Percentiles rank a stretch among this genome's conserved stretches.
Evolutionary conservation across 2,888 invertebrate genomes (phyloP).

Genomic region (Philereme vetulata): DNA sequence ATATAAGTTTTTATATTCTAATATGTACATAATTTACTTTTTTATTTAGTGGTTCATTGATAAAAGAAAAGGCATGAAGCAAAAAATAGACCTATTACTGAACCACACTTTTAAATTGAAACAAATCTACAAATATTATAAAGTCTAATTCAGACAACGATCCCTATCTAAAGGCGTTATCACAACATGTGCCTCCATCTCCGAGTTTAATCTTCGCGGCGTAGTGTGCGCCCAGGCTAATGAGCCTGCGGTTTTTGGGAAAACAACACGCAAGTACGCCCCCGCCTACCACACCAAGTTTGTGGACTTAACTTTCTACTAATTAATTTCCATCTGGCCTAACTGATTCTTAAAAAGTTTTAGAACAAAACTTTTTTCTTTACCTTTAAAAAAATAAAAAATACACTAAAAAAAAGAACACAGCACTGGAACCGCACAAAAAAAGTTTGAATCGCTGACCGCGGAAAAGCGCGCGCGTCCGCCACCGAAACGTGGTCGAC

Average conservation of each 20-base stretch:
- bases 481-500: constrained; percentile 83
- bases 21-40: too few relatives aligned
- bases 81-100: too few relatives aligned
- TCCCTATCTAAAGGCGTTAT: constrained; percentile 58
- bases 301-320: constrained; percentile 67
- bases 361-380: constrained; percentile 11
- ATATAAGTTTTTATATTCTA: too few relatives aligned
- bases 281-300: constrained; percentile 54
- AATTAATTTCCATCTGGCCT: constrained; percentile 57
- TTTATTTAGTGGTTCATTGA: too few relatives aligned
- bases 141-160: constrained; percentile 25
- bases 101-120: neutral
- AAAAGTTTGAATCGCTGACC: constrained; percentile 70
- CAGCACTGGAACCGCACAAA: constrained; percentile 46
- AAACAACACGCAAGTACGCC: constrained; percentile 70
- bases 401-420: constrained; percentile 36
- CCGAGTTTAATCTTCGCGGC: constrained; percentile 72
- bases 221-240: constrained; percentile 77
- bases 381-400: constrained; percentile 36
- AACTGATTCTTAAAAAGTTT: neutral
- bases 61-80: too few relatives aligned
- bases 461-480: constrained; percentile 79
- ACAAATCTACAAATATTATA: neutral
- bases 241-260: constrained; percentile 77
- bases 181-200: constrained; percentile 70